Conservation (phyloP, 2,113 vertebrate genomes). For the Candoia aspera region DNA sequence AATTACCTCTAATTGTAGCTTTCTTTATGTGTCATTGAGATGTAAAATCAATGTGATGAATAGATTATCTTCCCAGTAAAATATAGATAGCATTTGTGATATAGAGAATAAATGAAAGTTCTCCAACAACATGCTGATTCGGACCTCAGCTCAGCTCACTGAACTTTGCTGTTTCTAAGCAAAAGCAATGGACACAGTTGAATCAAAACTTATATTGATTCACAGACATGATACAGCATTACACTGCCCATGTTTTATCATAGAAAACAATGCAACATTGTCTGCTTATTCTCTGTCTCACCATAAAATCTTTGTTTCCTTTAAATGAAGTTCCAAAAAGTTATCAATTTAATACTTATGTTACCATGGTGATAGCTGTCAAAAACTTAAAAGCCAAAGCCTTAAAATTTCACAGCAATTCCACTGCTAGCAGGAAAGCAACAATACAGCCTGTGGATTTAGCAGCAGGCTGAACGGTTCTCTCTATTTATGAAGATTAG, state of each 20-base stretch:
- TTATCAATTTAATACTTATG: neutral
- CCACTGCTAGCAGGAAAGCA: neutral
- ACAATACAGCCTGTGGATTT: neutral
- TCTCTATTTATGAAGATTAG: neutral
- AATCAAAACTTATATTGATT: neutral
- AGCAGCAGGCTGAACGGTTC: neutral
- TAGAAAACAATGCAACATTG: neutral
- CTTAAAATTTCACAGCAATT: conserved; percentile 8
- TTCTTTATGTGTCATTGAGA: neutral
- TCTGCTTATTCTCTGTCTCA: neutral
- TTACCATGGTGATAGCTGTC: neutral
- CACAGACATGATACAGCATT: neutral
- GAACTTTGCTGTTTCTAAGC: neutral
- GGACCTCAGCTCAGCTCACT: neutral
- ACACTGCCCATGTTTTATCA: neutral
- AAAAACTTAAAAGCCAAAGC: neutral
- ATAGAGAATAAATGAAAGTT: neutral
- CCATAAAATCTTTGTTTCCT: neutral
- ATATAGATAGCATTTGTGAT: neutral
- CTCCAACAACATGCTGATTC: neutral
- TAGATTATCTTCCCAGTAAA: neutral
- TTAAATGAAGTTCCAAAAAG: neutral
- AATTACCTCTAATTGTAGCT: neutral
- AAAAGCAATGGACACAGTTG: neutral
- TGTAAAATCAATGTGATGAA: neutral